Evolutionary conservation across 37 sponge, comb jelly and placozoan species (phyloP), one percentile per base, ranked within the genome.

Genomic region (Halisarca cf. caerulea): DNA sequence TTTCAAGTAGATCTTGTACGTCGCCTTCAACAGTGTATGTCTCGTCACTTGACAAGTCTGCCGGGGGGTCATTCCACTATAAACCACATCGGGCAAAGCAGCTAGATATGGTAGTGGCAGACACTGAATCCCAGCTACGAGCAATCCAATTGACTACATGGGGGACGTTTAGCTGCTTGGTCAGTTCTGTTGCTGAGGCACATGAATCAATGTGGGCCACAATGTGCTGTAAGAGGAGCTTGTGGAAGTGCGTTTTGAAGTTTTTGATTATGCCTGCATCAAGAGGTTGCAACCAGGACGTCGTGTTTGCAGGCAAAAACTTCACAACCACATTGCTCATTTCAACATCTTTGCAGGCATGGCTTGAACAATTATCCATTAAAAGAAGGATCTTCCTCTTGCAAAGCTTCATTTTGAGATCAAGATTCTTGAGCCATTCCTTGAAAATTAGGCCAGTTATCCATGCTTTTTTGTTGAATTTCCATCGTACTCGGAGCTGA

Each of bases 391-490:
- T 58, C 1, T 59, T 60, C 9, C 82, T 44, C 24, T 80, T 55
- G 8, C 30, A 36, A 1, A n/a, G 14, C 38, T 30, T 27, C 62
- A 80, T 60, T 28, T 58, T 53, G 2, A 27, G 23, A 38, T 80
- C 30, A 23, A 80, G 25, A 38, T 80, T 30, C 4, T 23, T 28
- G 34, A 80, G 59, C 82, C 82, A 80, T 27, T 58, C 82, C 3
- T 11, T 28, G 47, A 80, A 80, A 1, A 59, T 21, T 21, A 24
- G 30, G 23, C 11, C 23, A 2, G 23, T 80, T 60, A 80, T 58
- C 82, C 82, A 80, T 1, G 82, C 82, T 58, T 80, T 80, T 14
- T 30, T 17, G 30, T 80, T 80, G 59, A 7, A 25, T 2, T 54
- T 58, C 82, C 82, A 80, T n/a, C 21, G 18, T n/a, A 80, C 59